These are phyloP conservation scores for Macrobrachium rosenbergii DNA, from an alignment of 1,140 invertebrate species.

Conservation along the genomic window DNA sequence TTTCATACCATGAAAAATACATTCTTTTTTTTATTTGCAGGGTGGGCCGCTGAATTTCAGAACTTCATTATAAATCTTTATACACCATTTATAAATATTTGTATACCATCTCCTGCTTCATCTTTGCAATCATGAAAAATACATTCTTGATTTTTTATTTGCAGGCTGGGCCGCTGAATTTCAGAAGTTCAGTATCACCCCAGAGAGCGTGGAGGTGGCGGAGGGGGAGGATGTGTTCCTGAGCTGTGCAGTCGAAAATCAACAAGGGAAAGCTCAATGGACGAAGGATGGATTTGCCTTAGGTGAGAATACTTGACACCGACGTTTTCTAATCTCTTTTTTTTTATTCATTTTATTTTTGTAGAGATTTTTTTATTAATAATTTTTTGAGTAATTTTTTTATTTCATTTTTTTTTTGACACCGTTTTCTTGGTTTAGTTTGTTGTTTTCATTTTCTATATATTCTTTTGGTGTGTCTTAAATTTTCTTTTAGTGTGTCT, in stretches of 20 bases:
- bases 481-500: too few species aligned
- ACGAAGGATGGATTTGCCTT: constrained; percentile 33
- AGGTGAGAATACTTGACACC: constrained; percentile 1
- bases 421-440: too few species aligned
- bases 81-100: too few species aligned
- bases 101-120: too few species aligned
- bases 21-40: neutral
- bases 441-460: too few species aligned
- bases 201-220: constrained; percentile 27
- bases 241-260: constrained; percentile 32
- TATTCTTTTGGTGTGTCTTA: too few species aligned
- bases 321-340: neutral
- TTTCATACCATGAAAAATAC: too few species aligned
- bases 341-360: neutral
- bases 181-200: constrained; percentile 22
- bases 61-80: neutral
- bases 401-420: too few species aligned
- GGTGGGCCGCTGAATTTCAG: neutral
- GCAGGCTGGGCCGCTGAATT: neutral
- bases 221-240: constrained; percentile 38
- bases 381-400: too few species aligned
- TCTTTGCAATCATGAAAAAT: too few species aligned
- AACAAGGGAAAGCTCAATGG: constrained; percentile 38
- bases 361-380: too few species aligned
- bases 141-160: neutral